Evolutionary conservation across 2,797 vertebrate species (phyloP).

Genomic region (Tinamus major): DNA sequence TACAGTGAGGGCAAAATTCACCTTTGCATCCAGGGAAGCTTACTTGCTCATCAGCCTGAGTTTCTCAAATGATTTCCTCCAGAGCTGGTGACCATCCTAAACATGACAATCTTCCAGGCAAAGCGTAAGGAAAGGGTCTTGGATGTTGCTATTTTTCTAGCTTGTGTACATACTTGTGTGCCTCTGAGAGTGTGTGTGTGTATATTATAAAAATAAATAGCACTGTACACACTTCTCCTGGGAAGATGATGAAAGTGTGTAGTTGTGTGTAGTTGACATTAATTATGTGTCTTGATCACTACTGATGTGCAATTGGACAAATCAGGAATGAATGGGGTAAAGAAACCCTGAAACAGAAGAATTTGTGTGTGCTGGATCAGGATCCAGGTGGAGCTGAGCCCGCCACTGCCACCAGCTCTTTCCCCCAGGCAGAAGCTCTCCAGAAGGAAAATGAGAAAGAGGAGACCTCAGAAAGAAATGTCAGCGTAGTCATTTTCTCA

Average conservation of each 20-base stretch:
- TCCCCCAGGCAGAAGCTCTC: background rate
- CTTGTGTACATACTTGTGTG: background rate
- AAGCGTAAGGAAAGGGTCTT: background rate
- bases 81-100: background rate
- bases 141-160: background rate
- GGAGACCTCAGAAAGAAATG: slow-evolving; percentile 60
- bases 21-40: background rate
- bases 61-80: background rate
- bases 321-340: background rate
- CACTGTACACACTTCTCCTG: background rate
- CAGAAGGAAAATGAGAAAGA: slow-evolving; percentile 56
- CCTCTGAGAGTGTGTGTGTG: fast-evolving
- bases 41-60: background rate
- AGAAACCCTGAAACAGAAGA: background rate
- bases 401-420: background rate
- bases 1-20: background rate
- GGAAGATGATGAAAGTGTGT: background rate
- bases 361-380: background rate
- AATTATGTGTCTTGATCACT: background rate
- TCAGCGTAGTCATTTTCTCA: slow-evolving; percentile 65
- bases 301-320: background rate
- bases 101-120: background rate
- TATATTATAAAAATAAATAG: background rate
- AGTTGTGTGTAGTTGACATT: background rate
- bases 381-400: background rate